Evolutionary conservation across 2,113 vertebrate genomes (phyloP), one percentile per base, ranked within the genome.

Genomic region (Aspidoscelis tigris): DNA sequence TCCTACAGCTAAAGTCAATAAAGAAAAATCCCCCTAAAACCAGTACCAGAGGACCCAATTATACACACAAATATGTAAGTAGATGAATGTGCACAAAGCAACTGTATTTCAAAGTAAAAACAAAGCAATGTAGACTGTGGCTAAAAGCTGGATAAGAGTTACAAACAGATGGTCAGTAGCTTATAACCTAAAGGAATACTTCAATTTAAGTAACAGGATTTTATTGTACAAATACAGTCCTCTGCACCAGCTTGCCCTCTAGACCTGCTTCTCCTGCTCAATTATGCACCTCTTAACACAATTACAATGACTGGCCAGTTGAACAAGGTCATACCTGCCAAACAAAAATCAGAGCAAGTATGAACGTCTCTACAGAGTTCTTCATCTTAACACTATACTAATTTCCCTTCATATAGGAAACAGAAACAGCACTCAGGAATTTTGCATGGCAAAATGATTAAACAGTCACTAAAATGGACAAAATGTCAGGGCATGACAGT

Each of bases 281-380:
- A 68, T 82, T 82, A 86, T 77, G 79, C 86, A 88, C 83, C 70
- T 74, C 14, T 69, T 58, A 85, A 26, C 70, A 80, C 71, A 12
- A 86, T 41, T 82, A 90, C 89, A 91, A 76, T 0, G 0, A 88
- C 47, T 80, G 82, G 88, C 66, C 79, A 80, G 50, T 88, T 90
- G 90, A 90, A 93, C 84, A 76, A 92, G 89, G 88, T 85, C 68
- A 2, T 71, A 87, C 80, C 76, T 91, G 77, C 86, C 84, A 90
- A 93, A 87, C 3, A 86, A 77, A 55, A 47, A 88, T 12, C 22
- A 86, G 68, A 88, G 78, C 58, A 91, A 93, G 88, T 65, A 82
- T 78, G 77, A 39, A 71, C 83, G 73, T 86, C 12, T 84, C 65
- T 55, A 80, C 70, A 72, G 1, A 83, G 71, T 4, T 73, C 18